Conservation (phyloP, 2,113 vertebrate species). For the Gallinago paraguaiae region DNA sequence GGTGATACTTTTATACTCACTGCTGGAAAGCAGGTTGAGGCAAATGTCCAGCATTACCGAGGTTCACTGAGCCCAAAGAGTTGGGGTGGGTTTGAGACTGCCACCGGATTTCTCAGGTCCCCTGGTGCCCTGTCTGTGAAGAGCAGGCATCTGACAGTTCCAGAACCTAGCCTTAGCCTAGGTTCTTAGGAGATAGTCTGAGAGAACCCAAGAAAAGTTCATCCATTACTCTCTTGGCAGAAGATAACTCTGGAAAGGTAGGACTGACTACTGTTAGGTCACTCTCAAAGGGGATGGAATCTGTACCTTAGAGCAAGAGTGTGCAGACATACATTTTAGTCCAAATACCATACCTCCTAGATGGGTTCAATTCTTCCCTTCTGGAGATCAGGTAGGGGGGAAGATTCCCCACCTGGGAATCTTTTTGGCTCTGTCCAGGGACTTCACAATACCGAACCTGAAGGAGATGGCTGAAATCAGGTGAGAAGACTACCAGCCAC, state of each 20-base stretch:
- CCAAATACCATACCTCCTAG: background rate
- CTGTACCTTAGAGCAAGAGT: background rate
- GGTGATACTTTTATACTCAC: background rate
- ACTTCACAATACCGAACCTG: background rate
- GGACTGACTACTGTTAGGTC: background rate
- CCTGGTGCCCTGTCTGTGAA: background rate
- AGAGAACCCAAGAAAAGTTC: background rate
- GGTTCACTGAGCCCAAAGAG: background rate
- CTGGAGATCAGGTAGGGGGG: background rate
- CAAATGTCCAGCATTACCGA: background rate
- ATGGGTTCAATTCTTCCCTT: background rate
- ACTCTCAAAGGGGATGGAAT: background rate
- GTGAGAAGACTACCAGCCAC: background rate
- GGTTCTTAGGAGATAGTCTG: background rate
- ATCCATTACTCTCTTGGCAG: background rate
- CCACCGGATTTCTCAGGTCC: background rate
- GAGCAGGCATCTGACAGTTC: background rate
- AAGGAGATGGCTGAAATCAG: background rate
- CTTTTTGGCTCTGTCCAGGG: background rate
- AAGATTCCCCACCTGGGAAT: background rate
- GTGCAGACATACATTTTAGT: background rate
- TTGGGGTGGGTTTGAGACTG: background rate
- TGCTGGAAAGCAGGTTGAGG: background rate
- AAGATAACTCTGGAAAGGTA: background rate
- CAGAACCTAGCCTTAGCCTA: background rate